phyloP scores from a whole-genome alignment of 2,888 invertebrate genomes.

The Eudemis profundana region DNA sequence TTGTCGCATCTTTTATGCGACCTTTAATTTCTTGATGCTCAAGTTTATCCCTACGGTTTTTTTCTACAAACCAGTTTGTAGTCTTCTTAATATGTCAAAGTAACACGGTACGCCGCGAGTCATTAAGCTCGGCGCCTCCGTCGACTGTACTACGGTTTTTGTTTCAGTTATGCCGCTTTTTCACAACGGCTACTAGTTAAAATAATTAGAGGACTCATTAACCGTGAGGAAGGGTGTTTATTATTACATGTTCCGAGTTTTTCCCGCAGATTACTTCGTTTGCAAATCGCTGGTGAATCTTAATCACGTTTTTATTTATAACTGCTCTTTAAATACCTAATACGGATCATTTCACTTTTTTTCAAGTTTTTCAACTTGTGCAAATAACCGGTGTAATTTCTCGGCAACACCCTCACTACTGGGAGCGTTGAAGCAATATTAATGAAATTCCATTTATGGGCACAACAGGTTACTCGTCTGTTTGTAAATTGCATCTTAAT shows the following conservation, averaged over 20 bases:
- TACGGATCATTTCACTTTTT: background rate
- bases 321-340: constrained; percentile 9
- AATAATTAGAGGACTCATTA: constrained; percentile 73
- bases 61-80: constrained; percentile 73
- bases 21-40: constrained; percentile 71
- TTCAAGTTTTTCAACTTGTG: constrained; percentile 47
- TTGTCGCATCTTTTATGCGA: constrained; percentile 66
- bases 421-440: constrained; percentile 59
- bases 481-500: constrained; percentile 59
- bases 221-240: constrained; percentile 61
- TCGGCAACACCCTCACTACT: constrained; percentile 56
- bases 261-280: constrained; percentile 8
- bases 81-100: constrained; percentile 79
- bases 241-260: constrained; percentile 52
- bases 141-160: constrained; percentile 62
- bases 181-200: constrained; percentile 60
- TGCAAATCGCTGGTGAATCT: constrained; percentile 24
- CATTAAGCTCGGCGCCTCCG: constrained; percentile 69
- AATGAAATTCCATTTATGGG: constrained; percentile 69
- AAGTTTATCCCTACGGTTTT: constrained; percentile 57
- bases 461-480: constrained; percentile 64
- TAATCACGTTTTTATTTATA: constrained; percentile 17
- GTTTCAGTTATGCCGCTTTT: constrained; percentile 57
- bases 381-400: constrained; percentile 55
- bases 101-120: constrained; percentile 66